Evolutionary conservation across 1,140 invertebrate species (phyloP), one percentile per base, ranked within the genome.

Genomic region (Ephestia elutella): DNA sequence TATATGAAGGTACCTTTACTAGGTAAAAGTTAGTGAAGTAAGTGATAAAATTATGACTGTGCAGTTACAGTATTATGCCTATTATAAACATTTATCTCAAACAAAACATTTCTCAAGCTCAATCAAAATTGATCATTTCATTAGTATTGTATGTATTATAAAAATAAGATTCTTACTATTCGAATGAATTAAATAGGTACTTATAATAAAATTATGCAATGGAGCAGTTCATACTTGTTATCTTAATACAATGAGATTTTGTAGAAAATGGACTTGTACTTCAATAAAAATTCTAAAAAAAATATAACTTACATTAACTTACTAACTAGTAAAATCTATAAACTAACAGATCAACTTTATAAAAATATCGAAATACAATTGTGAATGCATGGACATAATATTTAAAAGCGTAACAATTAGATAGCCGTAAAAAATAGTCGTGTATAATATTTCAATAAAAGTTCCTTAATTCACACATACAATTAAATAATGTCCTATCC

Each of bases 271-370:
- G n/a, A 44, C 38, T 44, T 44, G 32, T 35, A 44, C 38, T 44
- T 44, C n/a, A 44, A 44, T 44, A 44, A 44, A 44, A 44, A 44
- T 44, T 44, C 38, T 44, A 44, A 44, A 44, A 44, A 44, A 44
- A 44, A 44, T 44, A 15, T 44, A 3, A 15, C 13, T n/a, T n/a
- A n/a, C n/a, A 15, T 15, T 44, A 44, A 44, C 38, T 44, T 44
- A 44, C 38, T 15, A 44, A 15, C 38, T 44, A 44, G 15, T 44
- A 44, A 17, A 44, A 44, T 44, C 38, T 44, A 44, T 44, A 44
- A 44, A 32, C 30, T 32, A 32, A 32, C 30, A 32, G 30, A 10
- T 32, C 30, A 32, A 32, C 30, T 32, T 25, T 25, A 32, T 11
- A 32, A 32, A 44, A 15, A 15, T 44, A 44, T 44, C 13, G 15